phyloP scores from a whole-genome alignment of 2,888 invertebrate species.

The Epistrophe grossulariae region DNA sequence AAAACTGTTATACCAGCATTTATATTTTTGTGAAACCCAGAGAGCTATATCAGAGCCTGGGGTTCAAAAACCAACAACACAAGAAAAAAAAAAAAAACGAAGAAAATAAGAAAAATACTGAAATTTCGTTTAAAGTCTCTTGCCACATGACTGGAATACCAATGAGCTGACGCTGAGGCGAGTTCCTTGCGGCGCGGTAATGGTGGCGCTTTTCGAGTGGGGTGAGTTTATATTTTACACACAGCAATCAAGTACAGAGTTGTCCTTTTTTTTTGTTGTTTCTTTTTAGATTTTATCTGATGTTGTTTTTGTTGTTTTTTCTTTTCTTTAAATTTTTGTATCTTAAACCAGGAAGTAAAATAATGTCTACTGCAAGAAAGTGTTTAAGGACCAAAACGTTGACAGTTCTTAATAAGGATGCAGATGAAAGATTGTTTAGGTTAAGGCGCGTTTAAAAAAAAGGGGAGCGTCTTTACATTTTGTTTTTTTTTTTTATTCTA shows the following conservation, averaged over 20 bases:
- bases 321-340: conserved; percentile 31
- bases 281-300: conserved; percentile 60
- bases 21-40: conserved; percentile 19
- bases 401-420: conserved; percentile 70
- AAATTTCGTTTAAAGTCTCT: conserved; percentile 74
- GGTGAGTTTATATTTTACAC: conserved; percentile 78
- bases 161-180: conserved; percentile 68
- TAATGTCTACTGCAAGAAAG: conserved; percentile 70
- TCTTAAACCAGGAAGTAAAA: conserved; percentile 53
- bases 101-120: conserved; percentile 52
- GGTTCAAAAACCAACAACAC: conserved; percentile 51
- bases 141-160: conserved; percentile 75
- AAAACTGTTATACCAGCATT: conserved; percentile 73
- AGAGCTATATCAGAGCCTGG: conserved; percentile 56
- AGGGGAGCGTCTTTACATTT: conserved; percentile 9
- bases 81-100: background rate
- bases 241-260: conserved; percentile 76
- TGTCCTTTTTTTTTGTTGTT: conserved; percentile 73
- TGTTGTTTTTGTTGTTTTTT: conserved; percentile 24
- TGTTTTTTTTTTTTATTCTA: conserved; percentile 1
- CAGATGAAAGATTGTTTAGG: conserved; percentile 60
- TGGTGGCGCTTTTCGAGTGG: conserved; percentile 59
- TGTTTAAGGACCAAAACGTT: conserved; percentile 69
- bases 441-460: conserved; percentile 52
- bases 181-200: conserved; percentile 61